These are phyloP conservation scores for Philonicus albiceps DNA, from an alignment of 2,888 invertebrate genomes.

Conservation along the genomic window DNA sequence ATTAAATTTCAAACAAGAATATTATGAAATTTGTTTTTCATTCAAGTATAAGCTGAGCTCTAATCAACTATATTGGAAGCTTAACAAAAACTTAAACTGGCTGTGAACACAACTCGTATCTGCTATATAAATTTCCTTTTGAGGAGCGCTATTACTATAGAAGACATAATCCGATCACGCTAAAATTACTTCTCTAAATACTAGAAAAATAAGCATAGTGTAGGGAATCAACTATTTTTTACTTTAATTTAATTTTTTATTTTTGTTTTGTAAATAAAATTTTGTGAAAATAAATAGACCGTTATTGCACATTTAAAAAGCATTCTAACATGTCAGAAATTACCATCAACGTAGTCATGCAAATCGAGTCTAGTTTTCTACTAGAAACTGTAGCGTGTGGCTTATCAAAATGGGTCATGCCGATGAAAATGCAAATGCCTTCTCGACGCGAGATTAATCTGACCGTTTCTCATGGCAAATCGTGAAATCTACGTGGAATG, in stretches of 20 bases:
- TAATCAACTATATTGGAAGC: too few species aligned
- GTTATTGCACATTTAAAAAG: background rate
- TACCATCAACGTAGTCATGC: background rate
- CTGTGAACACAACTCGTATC: too few species aligned
- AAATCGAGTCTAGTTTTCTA: background rate
- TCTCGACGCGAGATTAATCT: background rate
- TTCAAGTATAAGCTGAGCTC: too few species aligned
- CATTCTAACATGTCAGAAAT: background rate
- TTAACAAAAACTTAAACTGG: too few species aligned
- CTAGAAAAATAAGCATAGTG: background rate
- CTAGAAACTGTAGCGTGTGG: background rate
- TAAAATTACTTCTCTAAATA: background rate
- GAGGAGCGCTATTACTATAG: background rate
- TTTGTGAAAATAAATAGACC: background rate
- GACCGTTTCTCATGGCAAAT: background rate
- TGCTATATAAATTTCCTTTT: background rate
- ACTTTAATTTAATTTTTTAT: background rate
- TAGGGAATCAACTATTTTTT: background rate
- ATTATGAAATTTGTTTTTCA: too few species aligned
- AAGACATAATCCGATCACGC: background rate
- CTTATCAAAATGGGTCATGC: background rate
- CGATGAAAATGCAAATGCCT: background rate
- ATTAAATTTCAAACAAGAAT: too few species aligned
- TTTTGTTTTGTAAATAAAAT: background rate
- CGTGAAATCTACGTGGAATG: background rate